A percentile compares a stretch with the other conserved stretches of the same genome.
phyloP scores from a whole-genome alignment of 1,140 invertebrate genomes.

The Carposina sasakii region DNA sequence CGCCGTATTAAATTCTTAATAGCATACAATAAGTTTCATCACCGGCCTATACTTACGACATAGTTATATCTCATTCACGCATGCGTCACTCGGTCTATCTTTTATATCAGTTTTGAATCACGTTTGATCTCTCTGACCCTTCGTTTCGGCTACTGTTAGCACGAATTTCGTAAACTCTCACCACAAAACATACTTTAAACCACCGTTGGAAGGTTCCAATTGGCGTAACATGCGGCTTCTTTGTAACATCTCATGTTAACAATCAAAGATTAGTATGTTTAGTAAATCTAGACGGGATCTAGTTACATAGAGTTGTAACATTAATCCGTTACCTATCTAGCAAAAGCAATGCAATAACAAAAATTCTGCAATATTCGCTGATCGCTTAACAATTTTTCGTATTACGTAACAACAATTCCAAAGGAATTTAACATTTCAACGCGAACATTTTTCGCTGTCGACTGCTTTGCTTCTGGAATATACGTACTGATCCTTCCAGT shows the following conservation, averaged over 20 bases:
- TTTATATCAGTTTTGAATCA: conserved; percentile 68
- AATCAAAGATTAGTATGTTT: conserved; percentile 59
- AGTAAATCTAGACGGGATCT: no score
- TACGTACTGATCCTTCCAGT: no score
- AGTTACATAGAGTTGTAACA: no score
- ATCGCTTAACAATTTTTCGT: no score
- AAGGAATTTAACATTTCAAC: no score
- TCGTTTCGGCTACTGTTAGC: conserved; percentile 65
- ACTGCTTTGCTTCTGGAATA: no score
- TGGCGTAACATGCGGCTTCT: conserved; percentile 28
- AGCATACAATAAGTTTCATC: conserved; percentile 24
- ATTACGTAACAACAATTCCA: no score
- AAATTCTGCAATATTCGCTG: no score
- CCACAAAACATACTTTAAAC: conserved; percentile 9
- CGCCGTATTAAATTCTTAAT: no score
- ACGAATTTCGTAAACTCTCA: conserved; percentile 42
- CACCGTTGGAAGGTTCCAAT: not conserved
- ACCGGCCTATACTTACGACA: conserved; percentile 36
- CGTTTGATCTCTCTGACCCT: conserved; percentile 64
- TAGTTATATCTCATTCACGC: conserved; percentile 67
- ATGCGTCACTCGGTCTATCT: conserved; percentile 64
- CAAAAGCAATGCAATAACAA: no score
- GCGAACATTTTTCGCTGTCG: no score
- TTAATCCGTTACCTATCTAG: no score
- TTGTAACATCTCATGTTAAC: conserved; percentile 56